Conservation (phyloP, 1,140 invertebrate genomes). For the Pseudomyrmex pallidus region DNA sequence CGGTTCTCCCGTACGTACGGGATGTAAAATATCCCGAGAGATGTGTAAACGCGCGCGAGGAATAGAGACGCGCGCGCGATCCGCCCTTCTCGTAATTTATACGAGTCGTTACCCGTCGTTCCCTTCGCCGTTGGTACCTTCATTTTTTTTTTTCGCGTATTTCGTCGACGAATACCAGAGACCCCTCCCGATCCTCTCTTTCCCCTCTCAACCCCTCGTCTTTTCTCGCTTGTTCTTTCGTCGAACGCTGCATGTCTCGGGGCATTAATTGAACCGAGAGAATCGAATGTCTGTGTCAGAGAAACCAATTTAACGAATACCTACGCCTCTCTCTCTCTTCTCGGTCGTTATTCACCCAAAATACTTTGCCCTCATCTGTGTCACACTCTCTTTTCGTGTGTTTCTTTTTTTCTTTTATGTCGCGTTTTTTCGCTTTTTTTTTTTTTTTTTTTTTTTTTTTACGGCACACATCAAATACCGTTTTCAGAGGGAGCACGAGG, state of each 20-base stretch:
- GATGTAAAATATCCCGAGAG: constrained; percentile 8
- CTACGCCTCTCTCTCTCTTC: neutral
- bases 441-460: neutral
- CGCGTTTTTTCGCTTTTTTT: neutral
- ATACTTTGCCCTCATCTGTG: constrained; percentile 47
- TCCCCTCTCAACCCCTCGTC: neutral
- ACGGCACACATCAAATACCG: neutral
- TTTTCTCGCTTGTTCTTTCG: constrained; percentile 29
- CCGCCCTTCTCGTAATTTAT: constrained; percentile 42
- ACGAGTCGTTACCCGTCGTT: constrained; percentile 31
- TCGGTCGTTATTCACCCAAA: constrained; percentile 39
- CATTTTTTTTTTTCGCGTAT: neutral
- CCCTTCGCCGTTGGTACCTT: neutral
- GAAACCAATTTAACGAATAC: constrained; percentile 69
- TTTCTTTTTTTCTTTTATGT: neutral
- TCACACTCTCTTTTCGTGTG: neutral
- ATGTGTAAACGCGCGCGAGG: constrained; percentile 30
- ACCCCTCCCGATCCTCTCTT: no score
- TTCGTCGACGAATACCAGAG: neutral
- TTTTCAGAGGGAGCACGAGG: no score
- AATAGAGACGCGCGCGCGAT: constrained; percentile 10
- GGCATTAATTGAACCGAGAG: constrained; percentile 68
- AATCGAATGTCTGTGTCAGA: constrained; percentile 66
- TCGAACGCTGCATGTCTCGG: constrained; percentile 48
- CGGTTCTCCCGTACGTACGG: neutral